Evolutionary conservation across 2,113 vertebrate species (phyloP), one percentile per base, ranked within the genome.

Genomic region (Columba livia): DNA sequence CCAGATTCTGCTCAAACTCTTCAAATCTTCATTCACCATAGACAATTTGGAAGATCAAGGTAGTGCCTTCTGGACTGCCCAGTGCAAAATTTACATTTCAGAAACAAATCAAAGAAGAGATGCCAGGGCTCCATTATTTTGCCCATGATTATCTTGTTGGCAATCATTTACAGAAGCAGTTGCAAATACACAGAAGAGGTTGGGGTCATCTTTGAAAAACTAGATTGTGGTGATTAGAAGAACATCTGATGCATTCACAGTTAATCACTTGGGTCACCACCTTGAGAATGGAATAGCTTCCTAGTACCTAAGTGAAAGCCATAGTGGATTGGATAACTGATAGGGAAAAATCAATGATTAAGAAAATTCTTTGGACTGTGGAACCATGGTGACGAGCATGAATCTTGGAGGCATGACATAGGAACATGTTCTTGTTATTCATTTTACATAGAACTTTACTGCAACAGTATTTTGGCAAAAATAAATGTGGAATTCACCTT

Each of bases 271-370:
- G 31, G 29, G 25, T 6, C 28, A 64, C 7, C 32, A 77, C 5
- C 28, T 25, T 67, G 38, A 80, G 21, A 25, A 79, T 0, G 1
- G 48, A 79, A 83, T 5, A 2, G 0, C 5, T 88, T 66, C 36
- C 36, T 32, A 53, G 9, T 28, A 12, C 40, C 14, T 28, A 65
- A 29, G n/a, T 11, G 40, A 88, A 91, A 82, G n/a, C 5, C 28
- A 56, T 11, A 60, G 23, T 21, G 12, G 5, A 65, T 1, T 25
- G 11, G 32, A 15, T 6, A 78, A 62, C 15, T 34, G 5, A 61
- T 87, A 81, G 9, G 2, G 12, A 62, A 87, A 81, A 87, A 56
- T 53, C 34, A 70, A 16, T 26, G 5, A 36, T 13, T 23, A 38
- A 65, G 34, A 73, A 73, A 65, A 48, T 47, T 16, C 5, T 85